Conservation (phyloP, 2,888 invertebrate genomes). For the Molorchus minor region DNA sequence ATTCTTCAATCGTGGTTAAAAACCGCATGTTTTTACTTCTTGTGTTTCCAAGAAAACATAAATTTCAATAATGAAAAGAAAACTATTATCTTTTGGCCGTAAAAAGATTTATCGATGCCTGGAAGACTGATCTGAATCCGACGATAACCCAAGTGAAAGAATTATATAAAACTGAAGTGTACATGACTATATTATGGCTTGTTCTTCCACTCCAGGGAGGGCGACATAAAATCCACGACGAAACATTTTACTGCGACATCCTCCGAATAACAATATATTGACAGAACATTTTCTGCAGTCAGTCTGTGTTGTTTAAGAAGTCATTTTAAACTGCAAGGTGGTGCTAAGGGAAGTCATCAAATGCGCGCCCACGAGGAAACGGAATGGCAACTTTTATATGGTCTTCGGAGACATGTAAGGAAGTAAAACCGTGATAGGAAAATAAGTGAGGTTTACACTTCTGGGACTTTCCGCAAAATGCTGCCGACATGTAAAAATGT, state of each 20-base stretch:
- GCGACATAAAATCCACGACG: conserved; percentile 17
- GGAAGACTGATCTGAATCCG: too few species aligned
- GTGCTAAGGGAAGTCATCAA: conserved; percentile 20
- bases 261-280: conserved; percentile 17
- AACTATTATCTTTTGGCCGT: too few species aligned
- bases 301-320: conserved; percentile 18
- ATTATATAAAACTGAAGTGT: conserved; percentile 11
- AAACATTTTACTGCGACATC: conserved; percentile 11
- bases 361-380: conserved; percentile 20
- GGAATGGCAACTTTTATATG: conserved; percentile 25
- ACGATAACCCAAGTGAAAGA: too few species aligned
- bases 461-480: too few species aligned
- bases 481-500: too few species aligned
- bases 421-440: conserved; percentile 26
- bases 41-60: too few species aligned
- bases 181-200: background rate
- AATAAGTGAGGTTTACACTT: background rate
- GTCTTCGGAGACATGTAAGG: conserved; percentile 18
- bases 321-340: conserved; percentile 27
- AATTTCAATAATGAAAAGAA: too few species aligned
- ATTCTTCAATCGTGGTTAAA: too few species aligned
- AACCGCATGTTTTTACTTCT: too few species aligned
- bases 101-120: too few species aligned
- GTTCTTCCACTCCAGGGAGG: background rate
- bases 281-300: conserved; percentile 12